These are phyloP conservation scores for Heliocidaris tuberculata DNA, from an alignment of 35 echinoderm and acorn worm species.

Conservation along the genomic window DNA sequence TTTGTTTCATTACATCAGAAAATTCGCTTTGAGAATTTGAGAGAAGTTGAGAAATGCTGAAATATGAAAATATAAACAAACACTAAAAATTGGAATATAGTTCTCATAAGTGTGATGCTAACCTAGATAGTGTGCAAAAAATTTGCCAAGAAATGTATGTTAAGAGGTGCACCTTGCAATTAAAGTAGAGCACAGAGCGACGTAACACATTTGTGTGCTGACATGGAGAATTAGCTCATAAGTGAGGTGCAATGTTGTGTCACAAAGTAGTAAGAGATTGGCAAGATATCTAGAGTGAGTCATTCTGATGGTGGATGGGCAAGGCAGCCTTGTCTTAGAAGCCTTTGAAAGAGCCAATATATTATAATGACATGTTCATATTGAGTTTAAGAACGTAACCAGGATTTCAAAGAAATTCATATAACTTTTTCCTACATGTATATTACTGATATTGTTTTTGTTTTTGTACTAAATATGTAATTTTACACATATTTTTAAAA, in stretches of 20 bases:
- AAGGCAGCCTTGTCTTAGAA: slow-evolving; percentile 9
- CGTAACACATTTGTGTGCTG: background rate
- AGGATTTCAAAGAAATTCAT: no score
- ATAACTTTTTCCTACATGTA: no score
- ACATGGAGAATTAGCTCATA: background rate
- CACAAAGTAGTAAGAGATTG: background rate
- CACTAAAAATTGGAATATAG: no score
- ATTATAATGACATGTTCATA: background rate
- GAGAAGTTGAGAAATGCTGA: no score
- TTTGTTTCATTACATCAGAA: no score
- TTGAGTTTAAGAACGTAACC: no score
- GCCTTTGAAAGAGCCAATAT: background rate
- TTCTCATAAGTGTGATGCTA: no score
- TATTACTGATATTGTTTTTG: no score
- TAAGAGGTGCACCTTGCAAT: background rate
- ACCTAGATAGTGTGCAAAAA: background rate
- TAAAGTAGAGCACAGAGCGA: background rate
- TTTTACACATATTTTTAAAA: no score
- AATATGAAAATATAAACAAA: no score
- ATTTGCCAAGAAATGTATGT: background rate
- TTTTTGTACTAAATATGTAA: no score
- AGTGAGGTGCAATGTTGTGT: slow-evolving; percentile 2
- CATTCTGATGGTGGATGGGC: background rate
- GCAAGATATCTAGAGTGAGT: background rate
- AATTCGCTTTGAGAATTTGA: no score